Base-by-base conservation (phyloP, 2,888 invertebrate species). In the Philhelius pedissequus region DNA sequence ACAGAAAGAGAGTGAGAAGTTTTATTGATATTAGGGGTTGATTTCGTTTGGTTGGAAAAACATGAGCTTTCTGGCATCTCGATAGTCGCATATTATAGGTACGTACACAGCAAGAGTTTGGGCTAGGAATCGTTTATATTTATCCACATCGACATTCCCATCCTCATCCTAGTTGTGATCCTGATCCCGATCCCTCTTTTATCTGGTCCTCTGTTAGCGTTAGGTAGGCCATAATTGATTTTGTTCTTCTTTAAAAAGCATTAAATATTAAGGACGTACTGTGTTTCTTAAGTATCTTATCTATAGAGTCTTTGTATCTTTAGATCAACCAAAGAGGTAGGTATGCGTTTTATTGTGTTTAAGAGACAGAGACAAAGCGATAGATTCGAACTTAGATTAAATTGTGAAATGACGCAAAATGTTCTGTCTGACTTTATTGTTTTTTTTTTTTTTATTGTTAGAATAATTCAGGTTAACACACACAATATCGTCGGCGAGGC, bases 1-100 rank as follows among this genome's bases (percentile, higher is more conserved):
- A 58, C 58, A 22, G 13, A 22, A 18, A 7, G 62, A 54, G 48
- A 64, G 64, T 48, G 74, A 43, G 74, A 64, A 74, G 60, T 74
- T 74, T 74, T 54, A 74, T 74, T 64, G 64, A 54, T 74, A 74
- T 43, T 52, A 62, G 48, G 64, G 74, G 62, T 54, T 54, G 54
- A 64, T 74, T 64, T 64, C 43, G 32, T 54, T 74, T 64, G 64
- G 52, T 45, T 64, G 38, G 52, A 32, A 54, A 54, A 52, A 45
- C 74, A 74, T 54, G 43, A 74, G 43, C 52, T 64, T 64, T 54
- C 54, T 64, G 54, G 43, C 54, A 32, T 32, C 43, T 32, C 64
- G 15, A 48, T 20, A 15, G 32, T 30, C 54, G 13, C 32, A 56
- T 56, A 35, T 32, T 6, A 43, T 45, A 22, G 6, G 15, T 48